Conservation (phyloP, 2,113 vertebrate genomes). For the Xenopus laevis region DNA sequence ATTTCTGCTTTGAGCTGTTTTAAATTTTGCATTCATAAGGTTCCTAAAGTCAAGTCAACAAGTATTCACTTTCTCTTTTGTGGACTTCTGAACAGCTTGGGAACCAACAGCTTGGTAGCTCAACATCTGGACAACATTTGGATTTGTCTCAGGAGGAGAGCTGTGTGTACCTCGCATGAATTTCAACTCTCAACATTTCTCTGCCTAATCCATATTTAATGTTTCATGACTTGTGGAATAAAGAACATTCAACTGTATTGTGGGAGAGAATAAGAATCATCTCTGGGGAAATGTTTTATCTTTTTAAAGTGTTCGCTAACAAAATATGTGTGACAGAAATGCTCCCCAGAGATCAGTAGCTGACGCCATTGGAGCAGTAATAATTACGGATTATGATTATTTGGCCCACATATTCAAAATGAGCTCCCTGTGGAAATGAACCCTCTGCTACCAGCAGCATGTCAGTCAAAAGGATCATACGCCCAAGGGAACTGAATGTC, state of each 20-base stretch:
- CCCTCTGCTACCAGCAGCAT: conserved; percentile 63
- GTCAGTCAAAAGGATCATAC: conserved; percentile 69
- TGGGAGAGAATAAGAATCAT: conserved; percentile 75
- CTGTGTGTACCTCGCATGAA: conserved; percentile 66
- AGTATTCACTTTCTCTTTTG: conserved; percentile 53
- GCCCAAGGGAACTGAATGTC: conserved; percentile 63
- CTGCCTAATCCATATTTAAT: conserved; percentile 80
- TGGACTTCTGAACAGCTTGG: conserved; percentile 58
- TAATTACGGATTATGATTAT: conserved; percentile 77
- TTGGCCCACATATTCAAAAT: conserved; percentile 75
- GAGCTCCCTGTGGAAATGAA: conserved; percentile 55
- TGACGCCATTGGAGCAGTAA: conserved; percentile 73
- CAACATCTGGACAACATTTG: conserved; percentile 74
- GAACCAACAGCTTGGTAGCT: conserved; percentile 61
- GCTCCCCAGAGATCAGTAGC: conserved; percentile 64
- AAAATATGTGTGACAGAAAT: conserved; percentile 67
- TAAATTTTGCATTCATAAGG: neutral
- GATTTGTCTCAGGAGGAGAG: conserved; percentile 67
- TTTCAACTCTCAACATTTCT: conserved; percentile 76
- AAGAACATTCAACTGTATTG: conserved; percentile 72
- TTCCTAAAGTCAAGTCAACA: conserved; percentile 20
- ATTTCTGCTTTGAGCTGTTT: no score
- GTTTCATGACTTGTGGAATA: conserved; percentile 73
- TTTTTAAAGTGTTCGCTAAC: conserved; percentile 49
- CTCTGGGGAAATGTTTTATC: conserved; percentile 61